Evolutionary conservation across 30 jellyfish, hydroid and myxozoan genomes (phyloP), one percentile per base, ranked within the genome.

Genomic region (Cassiopea xamachana): DNA sequence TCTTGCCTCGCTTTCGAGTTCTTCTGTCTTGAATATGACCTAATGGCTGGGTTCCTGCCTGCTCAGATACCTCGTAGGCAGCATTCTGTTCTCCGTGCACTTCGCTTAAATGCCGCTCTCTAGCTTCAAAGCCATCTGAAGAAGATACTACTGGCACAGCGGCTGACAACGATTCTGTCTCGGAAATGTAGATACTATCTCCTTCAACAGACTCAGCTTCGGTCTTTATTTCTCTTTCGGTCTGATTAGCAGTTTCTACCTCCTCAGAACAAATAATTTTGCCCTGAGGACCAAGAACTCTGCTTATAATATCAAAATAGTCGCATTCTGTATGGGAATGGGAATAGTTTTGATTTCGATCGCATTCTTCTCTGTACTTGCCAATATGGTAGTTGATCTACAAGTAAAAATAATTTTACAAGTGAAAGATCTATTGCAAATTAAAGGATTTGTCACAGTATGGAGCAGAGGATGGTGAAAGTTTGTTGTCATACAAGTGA

Each of bases 331-430:
- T 67, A 50, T 82, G 45, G 44, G 51, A 86, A 81, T 86, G 86
- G 47, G 91, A 82, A 50, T 82, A 5, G 4, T 82, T 82, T 18
- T 86, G 62, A 85, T 82, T 82, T 86, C 91, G 67, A 81, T 82
- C 81, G 49, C 82, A 82, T 1, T 61, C 91, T 46, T 82, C 86
- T 49, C 67, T 82, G 86, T 82, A 67, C 46, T 68, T 82, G 43
- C 67, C 84, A 8, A 82, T 72, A 64, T 82, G 91, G 58, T 82
- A 61, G 46, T 80, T 80, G 46, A 80, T 80, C 84, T 75, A n/a
- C n/a, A n/a, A n/a, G n/a, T n/a, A n/a, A n/a, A n/a, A n/a, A n/a
- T n/a, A n/a, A n/a, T n/a, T n/a, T n/a, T n/a, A n/a, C n/a, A n/a
- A n/a, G n/a, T n/a, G n/a, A n/a, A n/a, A n/a, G n/a, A n/a, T n/a